phyloP scores from a whole-genome alignment of 2,888 invertebrate species.

The Tricholauxania praeusta region DNA sequence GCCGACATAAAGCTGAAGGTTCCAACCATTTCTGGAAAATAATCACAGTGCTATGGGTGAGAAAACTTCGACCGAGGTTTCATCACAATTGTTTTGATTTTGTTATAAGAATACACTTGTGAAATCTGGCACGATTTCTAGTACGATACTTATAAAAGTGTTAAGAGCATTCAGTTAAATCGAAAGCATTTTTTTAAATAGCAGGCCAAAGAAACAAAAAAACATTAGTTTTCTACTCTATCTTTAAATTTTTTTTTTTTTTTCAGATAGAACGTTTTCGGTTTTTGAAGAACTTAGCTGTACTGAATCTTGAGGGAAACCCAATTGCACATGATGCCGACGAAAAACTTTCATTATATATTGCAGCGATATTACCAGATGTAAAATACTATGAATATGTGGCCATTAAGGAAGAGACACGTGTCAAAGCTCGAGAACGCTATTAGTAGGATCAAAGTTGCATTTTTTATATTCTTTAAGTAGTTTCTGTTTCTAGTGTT shows the following conservation, averaged over 20 bases:
- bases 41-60: too few species aligned
- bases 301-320: slow-evolving; percentile 85
- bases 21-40: too few species aligned
- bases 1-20: too few species aligned
- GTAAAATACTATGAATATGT: slow-evolving; percentile 65
- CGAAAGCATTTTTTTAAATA: too few species aligned
- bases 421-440: slow-evolving; percentile 70
- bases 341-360: slow-evolving; percentile 74
- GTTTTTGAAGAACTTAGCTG: slow-evolving; percentile 75
- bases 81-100: too few species aligned
- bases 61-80: too few species aligned
- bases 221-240: too few species aligned
- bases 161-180: too few species aligned
- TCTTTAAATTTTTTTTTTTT: neutral
- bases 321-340: slow-evolving; percentile 79
- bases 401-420: slow-evolving; percentile 72
- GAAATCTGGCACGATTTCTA: too few species aligned
- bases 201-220: too few species aligned
- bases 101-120: too few species aligned
- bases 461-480: neutral
- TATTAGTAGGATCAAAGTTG: slow-evolving; percentile 70
- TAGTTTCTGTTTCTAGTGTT: neutral
- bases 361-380: slow-evolving; percentile 75
- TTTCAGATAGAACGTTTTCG: slow-evolving; percentile 78
- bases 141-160: too few species aligned